Evolutionary conservation across 2,113 vertebrate species (phyloP).

Genomic region (Microtus ochrogaster): DNA sequence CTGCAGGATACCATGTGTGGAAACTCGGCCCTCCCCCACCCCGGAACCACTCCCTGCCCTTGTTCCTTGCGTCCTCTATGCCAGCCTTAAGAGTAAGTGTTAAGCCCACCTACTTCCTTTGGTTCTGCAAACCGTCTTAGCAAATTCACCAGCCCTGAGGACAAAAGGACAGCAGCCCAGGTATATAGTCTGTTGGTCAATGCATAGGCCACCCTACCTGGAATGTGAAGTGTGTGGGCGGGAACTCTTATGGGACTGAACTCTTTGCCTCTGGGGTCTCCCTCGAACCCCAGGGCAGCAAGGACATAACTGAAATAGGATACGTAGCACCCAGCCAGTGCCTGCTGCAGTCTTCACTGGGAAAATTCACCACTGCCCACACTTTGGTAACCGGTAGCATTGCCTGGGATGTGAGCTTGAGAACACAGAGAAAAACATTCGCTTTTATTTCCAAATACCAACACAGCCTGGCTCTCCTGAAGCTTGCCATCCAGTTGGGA

Average conservation of each 20-base stretch:
- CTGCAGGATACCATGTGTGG: neutral
- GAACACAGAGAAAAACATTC: neutral
- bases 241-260: neutral
- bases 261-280: neutral
- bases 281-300: neutral
- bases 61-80: neutral
- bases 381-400: neutral
- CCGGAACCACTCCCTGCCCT: no score
- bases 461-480: neutral
- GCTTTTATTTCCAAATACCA: neutral
- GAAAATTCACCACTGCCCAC: neutral
- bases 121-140: neutral
- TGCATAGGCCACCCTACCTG: neutral
- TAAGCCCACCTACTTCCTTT: neutral
- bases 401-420: neutral
- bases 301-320: neutral
- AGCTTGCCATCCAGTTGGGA: neutral
- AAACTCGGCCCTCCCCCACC: neutral
- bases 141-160: neutral
- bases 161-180: neutral
- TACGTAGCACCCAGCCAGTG: neutral
- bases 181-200: neutral
- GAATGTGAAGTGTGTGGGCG: neutral
- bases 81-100: neutral
- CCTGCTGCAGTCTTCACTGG: neutral